These are phyloP conservation scores for Rhinogobio ventralis DNA, from an alignment of 2,797 vertebrate species.

Conservation along the genomic window DNA sequence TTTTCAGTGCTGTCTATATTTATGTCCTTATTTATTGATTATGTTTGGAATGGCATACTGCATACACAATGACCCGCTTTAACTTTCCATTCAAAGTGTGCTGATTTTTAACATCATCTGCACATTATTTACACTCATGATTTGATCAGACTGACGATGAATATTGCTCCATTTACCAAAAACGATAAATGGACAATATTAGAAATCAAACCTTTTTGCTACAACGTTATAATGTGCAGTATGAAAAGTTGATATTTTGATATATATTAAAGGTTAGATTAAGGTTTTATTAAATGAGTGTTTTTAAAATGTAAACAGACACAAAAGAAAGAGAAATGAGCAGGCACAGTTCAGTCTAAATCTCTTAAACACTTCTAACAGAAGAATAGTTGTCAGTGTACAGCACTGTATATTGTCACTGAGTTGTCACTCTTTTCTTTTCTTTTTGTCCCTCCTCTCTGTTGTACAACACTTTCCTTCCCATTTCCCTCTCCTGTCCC, in stretches of 20 bases:
- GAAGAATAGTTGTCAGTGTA: no score
- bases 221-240: background rate
- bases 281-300: background rate
- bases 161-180: background rate
- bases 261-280: background rate
- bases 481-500: slow-evolving; percentile 8
- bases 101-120: background rate
- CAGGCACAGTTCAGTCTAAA: background rate
- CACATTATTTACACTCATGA: no score
- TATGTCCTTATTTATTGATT: background rate
- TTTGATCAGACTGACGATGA: background rate
- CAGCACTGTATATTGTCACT: background rate
- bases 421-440: background rate
- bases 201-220: no score
- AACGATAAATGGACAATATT: background rate
- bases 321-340: background rate
- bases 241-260: background rate
- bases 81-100: background rate
- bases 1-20: background rate
- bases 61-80: background rate
- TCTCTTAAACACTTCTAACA: no score
- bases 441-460: background rate
- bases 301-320: no score
- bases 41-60: background rate
- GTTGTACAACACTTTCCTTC: background rate